Evolutionary conservation across 2,113 vertebrate genomes (phyloP).

Genomic region (Ophiodon elongatus): DNA sequence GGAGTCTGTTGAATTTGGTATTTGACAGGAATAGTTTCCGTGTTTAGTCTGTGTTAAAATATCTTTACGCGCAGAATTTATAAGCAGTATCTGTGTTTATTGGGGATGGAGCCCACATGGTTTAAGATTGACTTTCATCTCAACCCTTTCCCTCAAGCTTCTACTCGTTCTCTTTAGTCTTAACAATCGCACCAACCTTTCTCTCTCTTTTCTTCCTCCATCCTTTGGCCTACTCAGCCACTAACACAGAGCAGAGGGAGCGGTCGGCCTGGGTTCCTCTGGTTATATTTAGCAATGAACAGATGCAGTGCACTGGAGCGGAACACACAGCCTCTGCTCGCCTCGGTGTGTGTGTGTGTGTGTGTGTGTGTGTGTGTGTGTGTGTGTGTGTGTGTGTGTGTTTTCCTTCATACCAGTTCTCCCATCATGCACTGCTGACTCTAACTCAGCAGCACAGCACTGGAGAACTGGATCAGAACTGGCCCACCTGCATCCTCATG

Average conservation of each 20-base stretch:
- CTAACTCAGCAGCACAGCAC: constrained; percentile 74
- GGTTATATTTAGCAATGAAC: constrained; percentile 81
- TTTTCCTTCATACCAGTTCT: constrained; percentile 66
- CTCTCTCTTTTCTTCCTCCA: constrained; percentile 39
- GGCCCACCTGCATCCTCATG: constrained; percentile 17
- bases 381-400: constrained; percentile 55
- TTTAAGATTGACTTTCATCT: constrained; percentile 13
- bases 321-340: constrained; percentile 74
- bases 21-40: constrained; percentile 47
- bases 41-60: constrained; percentile 61
- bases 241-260: constrained; percentile 60
- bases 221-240: constrained; percentile 67
- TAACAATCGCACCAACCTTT: constrained; percentile 12
- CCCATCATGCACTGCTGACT: constrained; percentile 72
- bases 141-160: constrained; percentile 17
- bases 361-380: constrained; percentile 38
- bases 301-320: constrained; percentile 79
- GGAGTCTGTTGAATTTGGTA: constrained; percentile 47
- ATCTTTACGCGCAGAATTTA: constrained; percentile 2
- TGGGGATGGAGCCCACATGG: constrained; percentile 7
- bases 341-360: constrained; percentile 20
- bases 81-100: constrained; percentile 37
- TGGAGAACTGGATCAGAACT: constrained; percentile 69
- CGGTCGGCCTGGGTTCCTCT: constrained; percentile 66
- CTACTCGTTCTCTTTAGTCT: constrained; percentile 13